Percentiles rank a stretch among this genome's conserved stretches.
Evolutionary conservation across 1,140 invertebrate genomes (phyloP).

Genomic region (Propsilocerus akamusi): DNA sequence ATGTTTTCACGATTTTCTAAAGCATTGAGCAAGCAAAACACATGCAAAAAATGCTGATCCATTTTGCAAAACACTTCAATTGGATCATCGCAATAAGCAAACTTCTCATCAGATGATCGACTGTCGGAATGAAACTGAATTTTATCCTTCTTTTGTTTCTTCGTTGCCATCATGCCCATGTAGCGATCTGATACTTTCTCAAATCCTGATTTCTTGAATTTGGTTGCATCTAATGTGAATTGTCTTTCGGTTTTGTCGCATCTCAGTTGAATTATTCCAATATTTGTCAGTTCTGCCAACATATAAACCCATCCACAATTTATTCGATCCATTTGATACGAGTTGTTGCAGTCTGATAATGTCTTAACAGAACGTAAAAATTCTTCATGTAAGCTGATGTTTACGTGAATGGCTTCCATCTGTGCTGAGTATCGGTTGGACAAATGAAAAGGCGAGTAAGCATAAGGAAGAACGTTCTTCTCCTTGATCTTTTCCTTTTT

Average conservation of each 20-base stretch:
- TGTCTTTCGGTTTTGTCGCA: neutral
- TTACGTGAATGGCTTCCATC: constrained; percentile 27
- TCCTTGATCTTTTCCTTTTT: constrained; percentile 20
- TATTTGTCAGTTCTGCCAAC: neutral
- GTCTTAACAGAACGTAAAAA: neutral
- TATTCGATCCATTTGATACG: neutral
- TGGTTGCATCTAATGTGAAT: neutral
- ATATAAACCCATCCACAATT: neutral
- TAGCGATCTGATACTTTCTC: neutral
- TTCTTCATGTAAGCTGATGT: neutral
- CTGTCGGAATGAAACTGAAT: neutral
- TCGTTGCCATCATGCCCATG: neutral
- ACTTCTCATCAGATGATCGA: neutral
- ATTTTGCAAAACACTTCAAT: neutral
- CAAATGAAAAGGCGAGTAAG: constrained; percentile 32
- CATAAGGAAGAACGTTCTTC: constrained; percentile 28
- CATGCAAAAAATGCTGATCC: neutral
- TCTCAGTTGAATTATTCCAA: neutral
- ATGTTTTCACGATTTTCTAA: neutral
- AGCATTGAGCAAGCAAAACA: neutral
- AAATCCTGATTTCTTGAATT: neutral
- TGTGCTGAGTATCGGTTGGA: constrained; percentile 27
- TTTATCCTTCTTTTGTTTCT: neutral
- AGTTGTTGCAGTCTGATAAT: neutral
- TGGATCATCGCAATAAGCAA: neutral